Conservation (phyloP, 1,140 invertebrate species). For the Wiebesia pumilae region DNA sequence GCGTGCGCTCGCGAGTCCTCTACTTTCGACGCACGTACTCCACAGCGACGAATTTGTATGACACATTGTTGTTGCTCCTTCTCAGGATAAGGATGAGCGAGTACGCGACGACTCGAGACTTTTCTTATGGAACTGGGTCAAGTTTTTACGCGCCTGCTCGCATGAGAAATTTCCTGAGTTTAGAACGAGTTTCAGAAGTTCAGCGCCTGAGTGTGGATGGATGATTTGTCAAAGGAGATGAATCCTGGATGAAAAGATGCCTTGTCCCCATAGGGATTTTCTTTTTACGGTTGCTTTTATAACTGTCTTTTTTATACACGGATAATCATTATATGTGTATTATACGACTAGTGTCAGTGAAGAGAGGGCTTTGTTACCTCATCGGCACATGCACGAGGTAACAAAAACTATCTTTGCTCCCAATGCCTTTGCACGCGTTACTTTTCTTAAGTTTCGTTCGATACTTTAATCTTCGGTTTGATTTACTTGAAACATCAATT, state of each 20-base stretch:
- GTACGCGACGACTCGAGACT: not conserved
- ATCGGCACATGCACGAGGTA: not conserved
- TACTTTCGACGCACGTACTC: slow-evolving; percentile 63
- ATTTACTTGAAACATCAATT: too few species aligned
- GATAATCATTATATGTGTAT: not conserved
- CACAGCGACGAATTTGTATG: slow-evolving; percentile 63
- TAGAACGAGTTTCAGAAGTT: not conserved
- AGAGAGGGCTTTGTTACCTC: not conserved
- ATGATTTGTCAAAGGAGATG: not conserved
- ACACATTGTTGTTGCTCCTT: slow-evolving; percentile 47
- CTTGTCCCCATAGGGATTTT: not conserved
- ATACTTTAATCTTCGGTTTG: not conserved
- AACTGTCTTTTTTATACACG: not conserved
- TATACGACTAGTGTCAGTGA: not conserved
- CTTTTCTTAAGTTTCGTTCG: not conserved
- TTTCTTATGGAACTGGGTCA: slow-evolving; percentile 62
- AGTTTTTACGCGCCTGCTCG: slow-evolving; percentile 51
- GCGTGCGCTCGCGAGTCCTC: not conserved
- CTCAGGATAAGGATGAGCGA: not conserved
- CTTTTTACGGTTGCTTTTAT: not conserved
- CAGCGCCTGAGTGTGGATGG: not conserved
- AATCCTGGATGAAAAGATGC: not conserved
- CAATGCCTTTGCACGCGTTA: not conserved
- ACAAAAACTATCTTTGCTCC: not conserved
- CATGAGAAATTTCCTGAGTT: not conserved